Conservation (phyloP, 2,113 vertebrate genomes). For the Coptodon bakossiorum region DNA sequence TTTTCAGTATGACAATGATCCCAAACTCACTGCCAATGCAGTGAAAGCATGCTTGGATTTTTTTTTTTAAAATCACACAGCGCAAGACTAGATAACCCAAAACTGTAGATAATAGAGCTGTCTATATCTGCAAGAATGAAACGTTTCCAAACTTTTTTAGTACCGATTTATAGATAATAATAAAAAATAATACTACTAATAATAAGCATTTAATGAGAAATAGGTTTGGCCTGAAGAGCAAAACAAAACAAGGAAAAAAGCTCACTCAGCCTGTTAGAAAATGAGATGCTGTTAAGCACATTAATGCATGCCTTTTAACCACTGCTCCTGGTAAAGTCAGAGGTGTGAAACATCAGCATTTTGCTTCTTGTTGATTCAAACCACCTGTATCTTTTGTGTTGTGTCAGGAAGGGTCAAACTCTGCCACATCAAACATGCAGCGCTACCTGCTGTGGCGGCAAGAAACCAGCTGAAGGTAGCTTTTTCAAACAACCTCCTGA, state of each 20-base stretch:
- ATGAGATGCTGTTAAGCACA: not conserved
- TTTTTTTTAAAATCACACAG: not conserved
- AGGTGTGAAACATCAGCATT: not conserved
- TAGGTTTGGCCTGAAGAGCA: fast-evolving
- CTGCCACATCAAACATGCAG: not conserved
- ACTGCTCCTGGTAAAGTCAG: not conserved
- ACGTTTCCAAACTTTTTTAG: not conserved
- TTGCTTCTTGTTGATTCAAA: not conserved
- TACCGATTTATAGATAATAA: fast-evolving
- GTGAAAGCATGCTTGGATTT: not conserved
- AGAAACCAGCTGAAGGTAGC: not conserved
- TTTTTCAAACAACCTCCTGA: not conserved
- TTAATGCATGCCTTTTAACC: not conserved
- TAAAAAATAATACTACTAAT: not conserved
- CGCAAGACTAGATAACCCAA: not conserved
- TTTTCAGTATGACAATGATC: not conserved
- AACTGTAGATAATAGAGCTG: not conserved
- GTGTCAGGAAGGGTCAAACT: not conserved
- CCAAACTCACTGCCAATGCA: not conserved
- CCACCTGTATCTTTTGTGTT: not conserved
- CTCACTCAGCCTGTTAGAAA: not conserved
- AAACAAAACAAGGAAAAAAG: not conserved
- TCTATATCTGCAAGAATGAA: not conserved
- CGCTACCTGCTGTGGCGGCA: not conserved
- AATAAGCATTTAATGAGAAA: not conserved